Base-by-base conservation (phyloP, 2,888 invertebrate genomes). In the Cantharis nigra region DNA sequence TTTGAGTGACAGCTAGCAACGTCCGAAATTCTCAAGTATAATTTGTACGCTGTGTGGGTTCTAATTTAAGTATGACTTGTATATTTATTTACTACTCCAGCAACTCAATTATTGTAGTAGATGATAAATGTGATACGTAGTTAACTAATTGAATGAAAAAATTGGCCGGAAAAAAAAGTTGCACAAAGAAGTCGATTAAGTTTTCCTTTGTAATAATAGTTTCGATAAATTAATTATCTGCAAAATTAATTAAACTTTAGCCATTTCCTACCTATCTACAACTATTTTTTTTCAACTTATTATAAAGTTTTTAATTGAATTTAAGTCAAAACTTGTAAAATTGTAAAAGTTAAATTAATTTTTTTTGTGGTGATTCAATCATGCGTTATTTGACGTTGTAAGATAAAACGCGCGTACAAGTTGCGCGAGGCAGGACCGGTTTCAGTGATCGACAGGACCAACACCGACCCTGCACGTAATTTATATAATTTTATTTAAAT, bases 41-140 rank as follows among this genome's bases (percentile, higher is more conserved):
- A 67, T 67, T 67, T 23, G 65, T 67, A 23, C 65, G 65, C 65
- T 23, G 65, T 67, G 65, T 67, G 65, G 26, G 65, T 67, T 67
- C 65, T 18, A 67, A 67, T 67, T 67, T 67, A 67, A 67, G 65
- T 67, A 67, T 67, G 65, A 67, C 65, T 67, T 67, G 65, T 67
- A 67, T 67, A 67, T 67, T 67, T 67, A 67, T 67, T 23, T 67
- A 67, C 23, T 67, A 67, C 26, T 67, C 20, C 26, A 67, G 65
- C 16, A 14, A 67, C 65, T 67, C 65, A 23, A 67, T 67, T 67
- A 67, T 67, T 67, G 26, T 67, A 49, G 65, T 26, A 67, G 26
- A 67, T 67, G 65, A 67, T 67, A 67, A 67, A 67, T 49, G 49
- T 49, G 49, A 49, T 49, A 49, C 49, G 49, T 49, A 49, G 49